phyloP scores from a whole-genome alignment of 2,797 vertebrate species.

The Sebastes taczanowskii region DNA sequence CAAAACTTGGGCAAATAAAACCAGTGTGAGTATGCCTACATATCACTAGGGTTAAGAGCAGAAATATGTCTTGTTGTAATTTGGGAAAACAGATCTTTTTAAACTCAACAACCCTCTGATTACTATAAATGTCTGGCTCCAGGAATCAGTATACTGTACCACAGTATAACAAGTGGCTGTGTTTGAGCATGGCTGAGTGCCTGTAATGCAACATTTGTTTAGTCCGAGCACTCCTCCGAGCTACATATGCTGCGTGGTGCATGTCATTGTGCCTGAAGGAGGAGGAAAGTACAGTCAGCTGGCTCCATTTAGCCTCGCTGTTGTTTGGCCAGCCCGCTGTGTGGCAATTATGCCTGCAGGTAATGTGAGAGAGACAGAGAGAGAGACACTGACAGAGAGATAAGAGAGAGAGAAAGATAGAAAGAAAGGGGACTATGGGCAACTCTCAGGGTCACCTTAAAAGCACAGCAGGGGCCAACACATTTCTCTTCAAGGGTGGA shows the following conservation, averaged over 20 bases:
- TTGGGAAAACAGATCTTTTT: neutral
- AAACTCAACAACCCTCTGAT: neutral
- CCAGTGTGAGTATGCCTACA: neutral
- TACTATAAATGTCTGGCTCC: neutral
- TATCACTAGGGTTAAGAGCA: neutral
- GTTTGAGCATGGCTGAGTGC: slow-evolving; percentile 6
- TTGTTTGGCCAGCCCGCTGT: slow-evolving; percentile 53
- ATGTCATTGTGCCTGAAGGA: slow-evolving; percentile 45
- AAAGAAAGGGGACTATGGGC: neutral
- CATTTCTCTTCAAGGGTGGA: neutral
- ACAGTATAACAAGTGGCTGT: slow-evolving; percentile 1
- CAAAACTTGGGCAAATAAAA: neutral
- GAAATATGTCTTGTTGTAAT: neutral
- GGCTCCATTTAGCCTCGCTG: slow-evolving; percentile 56
- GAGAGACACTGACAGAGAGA: neutral
- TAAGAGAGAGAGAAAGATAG: neutral
- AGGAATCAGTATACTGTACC: neutral
- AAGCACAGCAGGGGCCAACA: slow-evolving; percentile 7
- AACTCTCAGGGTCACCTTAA: slow-evolving; percentile 55
- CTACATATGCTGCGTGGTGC: slow-evolving; percentile 34
- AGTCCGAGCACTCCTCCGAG: slow-evolving; percentile 31
- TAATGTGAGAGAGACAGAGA: slow-evolving; percentile 29
- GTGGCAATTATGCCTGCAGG: slow-evolving; percentile 59
- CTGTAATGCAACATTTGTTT: slow-evolving; percentile 32
- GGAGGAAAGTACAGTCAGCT: slow-evolving; percentile 35